Conservation (phyloP, 2,797 vertebrate species). For the Poecilia velifera region DNA sequence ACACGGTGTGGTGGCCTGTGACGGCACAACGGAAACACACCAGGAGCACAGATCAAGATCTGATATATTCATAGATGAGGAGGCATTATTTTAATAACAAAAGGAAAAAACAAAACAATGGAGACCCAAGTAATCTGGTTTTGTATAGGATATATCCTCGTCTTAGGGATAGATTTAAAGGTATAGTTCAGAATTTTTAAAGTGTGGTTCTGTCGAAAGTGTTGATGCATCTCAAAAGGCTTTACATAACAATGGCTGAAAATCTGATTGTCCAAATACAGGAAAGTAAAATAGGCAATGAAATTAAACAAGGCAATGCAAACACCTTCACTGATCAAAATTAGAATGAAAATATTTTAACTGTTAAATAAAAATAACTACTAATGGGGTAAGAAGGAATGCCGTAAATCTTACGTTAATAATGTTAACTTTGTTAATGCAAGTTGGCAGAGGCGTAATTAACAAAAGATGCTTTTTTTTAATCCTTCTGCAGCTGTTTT, state of each 20-base stretch:
- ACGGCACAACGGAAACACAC: conserved; percentile 9
- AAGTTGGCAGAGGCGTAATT: not conserved
- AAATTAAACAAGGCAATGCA: not conserved
- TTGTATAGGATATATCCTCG: not conserved
- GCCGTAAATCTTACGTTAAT: not conserved
- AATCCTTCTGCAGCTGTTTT: not conserved
- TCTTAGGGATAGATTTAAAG: not conserved
- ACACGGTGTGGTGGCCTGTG: conserved; percentile 95
- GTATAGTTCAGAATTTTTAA: not conserved
- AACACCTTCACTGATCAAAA: not conserved
- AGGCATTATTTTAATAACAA: not conserved
- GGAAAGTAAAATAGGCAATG: not conserved
- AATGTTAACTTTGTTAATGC: not conserved
- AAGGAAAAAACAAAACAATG: not conserved
- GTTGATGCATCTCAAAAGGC: not conserved
- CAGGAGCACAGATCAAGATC: conserved; percentile 28
- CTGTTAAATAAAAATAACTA: not conserved
- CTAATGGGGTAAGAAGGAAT: not conserved
- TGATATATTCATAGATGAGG: conserved; percentile 15
- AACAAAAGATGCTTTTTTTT: not conserved
- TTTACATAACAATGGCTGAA: not conserved
- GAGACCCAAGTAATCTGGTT: conserved; percentile 36
- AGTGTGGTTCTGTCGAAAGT: not conserved
- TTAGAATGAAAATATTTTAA: not conserved
- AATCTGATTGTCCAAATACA: not conserved